Conservation (phyloP, 2,888 invertebrate species). For the Drosophila colorata region DNA sequence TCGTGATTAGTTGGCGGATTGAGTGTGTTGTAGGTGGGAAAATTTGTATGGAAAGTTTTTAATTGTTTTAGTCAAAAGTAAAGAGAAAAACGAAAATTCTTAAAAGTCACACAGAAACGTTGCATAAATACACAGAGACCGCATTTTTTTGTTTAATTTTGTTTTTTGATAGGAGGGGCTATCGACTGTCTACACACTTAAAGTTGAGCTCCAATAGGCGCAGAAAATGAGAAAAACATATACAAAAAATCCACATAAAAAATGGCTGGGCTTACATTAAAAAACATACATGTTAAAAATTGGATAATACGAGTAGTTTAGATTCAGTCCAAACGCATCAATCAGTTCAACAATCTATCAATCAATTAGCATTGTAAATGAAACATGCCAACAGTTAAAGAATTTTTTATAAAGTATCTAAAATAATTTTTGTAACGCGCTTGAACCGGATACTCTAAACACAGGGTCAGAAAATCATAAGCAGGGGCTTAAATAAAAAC, state of each 20-base stretch:
- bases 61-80: conserved; percentile 34
- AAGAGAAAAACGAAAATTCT: conserved; percentile 29
- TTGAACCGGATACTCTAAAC: conserved; percentile 64
- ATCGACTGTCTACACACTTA: conserved; percentile 37
- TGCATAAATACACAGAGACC: conserved; percentile 76
- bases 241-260: conserved; percentile 38
- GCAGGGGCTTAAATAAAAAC: conserved; percentile 9
- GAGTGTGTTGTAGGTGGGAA: conserved; percentile 56
- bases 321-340: conserved; percentile 74
- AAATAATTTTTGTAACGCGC: conserved; percentile 51
- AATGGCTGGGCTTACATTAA: conserved; percentile 35
- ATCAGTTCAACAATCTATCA: conserved; percentile 56
- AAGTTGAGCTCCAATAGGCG: conserved; percentile 9
- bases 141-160: conserved; percentile 17
- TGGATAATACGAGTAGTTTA: conserved; percentile 45
- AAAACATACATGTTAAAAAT: conserved; percentile 46
- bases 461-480: neutral
- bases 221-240: conserved; percentile 35
- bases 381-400: conserved; percentile 68
- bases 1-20: conserved; percentile 27
- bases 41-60: conserved; percentile 62
- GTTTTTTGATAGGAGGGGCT: neutral
- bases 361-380: conserved; percentile 63
- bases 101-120: conserved; percentile 83
- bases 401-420: conserved; percentile 40